Conservation (phyloP, 2,888 invertebrate genomes). For the Thera britannica region DNA sequence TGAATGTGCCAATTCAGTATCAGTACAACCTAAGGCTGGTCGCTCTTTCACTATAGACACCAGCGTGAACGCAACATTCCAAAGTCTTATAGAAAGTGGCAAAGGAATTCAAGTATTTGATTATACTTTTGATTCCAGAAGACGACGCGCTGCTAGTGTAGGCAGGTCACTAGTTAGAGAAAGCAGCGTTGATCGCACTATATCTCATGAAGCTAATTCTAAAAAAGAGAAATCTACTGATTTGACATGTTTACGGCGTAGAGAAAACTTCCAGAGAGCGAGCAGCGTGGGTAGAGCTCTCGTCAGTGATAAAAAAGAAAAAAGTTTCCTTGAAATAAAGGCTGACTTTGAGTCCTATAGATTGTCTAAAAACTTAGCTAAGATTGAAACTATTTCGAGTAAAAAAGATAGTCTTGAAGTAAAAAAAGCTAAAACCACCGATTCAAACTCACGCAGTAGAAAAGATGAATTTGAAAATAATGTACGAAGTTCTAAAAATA, state of each 20-base stretch:
- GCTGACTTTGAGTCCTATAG: constrained; percentile 67
- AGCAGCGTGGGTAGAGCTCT: constrained; percentile 69
- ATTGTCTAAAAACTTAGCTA: constrained; percentile 35
- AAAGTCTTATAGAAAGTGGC: constrained; percentile 52
- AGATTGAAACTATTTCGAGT: constrained; percentile 17
- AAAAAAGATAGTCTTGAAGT: constrained; percentile 24
- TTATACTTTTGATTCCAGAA: constrained; percentile 58
- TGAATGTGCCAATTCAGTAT: constrained; percentile 50
- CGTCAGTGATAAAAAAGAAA: constrained; percentile 41
- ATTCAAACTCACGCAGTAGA: constrained; percentile 38
- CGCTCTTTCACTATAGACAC: constrained; percentile 72
- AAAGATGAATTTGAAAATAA: constrained; percentile 45
- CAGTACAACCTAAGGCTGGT: constrained; percentile 57
- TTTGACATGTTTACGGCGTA: constrained; percentile 59
- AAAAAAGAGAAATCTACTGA: constrained; percentile 16
- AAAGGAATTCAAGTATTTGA: constrained; percentile 52
- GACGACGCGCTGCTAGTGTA: constrained; percentile 71
- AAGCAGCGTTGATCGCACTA: constrained; percentile 41
- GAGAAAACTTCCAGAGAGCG: constrained; percentile 59
- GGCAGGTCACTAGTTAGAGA: constrained; percentile 59
- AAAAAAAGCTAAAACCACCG: constrained; percentile 27
- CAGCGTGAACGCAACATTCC: constrained; percentile 70
- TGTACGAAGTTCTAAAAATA: constrained; percentile 28
- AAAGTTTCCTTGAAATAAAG: constrained; percentile 68
- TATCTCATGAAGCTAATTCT: constrained; percentile 1